Conservation (phyloP, 1,140 invertebrate species). For the Atta colombica region DNA sequence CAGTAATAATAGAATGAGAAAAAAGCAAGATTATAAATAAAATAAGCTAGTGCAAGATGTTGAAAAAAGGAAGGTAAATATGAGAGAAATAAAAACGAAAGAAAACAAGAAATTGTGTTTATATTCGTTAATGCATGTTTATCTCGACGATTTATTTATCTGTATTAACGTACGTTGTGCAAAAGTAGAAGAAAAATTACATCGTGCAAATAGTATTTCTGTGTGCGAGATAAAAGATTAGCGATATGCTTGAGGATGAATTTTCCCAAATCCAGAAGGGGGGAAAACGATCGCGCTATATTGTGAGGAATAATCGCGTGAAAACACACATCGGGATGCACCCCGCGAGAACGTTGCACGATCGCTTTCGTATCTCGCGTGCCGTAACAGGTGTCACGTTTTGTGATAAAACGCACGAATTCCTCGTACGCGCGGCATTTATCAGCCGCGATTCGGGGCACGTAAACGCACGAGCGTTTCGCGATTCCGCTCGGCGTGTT, state of each 20-base stretch:
- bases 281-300: neutral
- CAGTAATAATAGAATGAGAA: neutral
- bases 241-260: neutral
- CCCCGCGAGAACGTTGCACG: conserved; percentile 37
- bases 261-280: neutral
- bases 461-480: conserved; percentile 69
- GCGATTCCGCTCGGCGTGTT: conserved; percentile 54
- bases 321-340: conserved; percentile 47
- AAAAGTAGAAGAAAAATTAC: neutral
- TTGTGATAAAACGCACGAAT: conserved; percentile 66
- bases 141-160: neutral
- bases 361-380: conserved; percentile 64
- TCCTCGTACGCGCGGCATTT: conserved; percentile 68
- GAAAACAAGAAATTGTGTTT: neutral
- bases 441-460: conserved; percentile 75
- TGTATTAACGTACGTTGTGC: neutral
- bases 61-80: neutral
- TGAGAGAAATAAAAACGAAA: neutral
- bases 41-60: neutral
- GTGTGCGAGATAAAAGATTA: neutral
- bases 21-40: neutral
- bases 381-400: conserved; percentile 69
- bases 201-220: neutral
- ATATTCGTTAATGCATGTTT: neutral
- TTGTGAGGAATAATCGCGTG: conserved; percentile 22